Base-by-base conservation (phyloP, 2,113 vertebrate genomes). In the Phalacrocorax brasilianus region DNA sequence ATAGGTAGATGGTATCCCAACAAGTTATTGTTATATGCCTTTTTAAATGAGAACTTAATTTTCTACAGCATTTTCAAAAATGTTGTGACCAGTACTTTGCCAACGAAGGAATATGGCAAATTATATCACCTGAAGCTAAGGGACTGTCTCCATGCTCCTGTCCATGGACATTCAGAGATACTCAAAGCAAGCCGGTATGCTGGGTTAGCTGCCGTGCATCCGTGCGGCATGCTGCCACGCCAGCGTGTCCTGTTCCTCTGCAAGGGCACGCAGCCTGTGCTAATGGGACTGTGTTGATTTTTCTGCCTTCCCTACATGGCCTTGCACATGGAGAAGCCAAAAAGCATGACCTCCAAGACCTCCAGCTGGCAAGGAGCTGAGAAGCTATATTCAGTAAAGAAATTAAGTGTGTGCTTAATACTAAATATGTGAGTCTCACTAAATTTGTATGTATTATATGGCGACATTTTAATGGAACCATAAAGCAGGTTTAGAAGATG, bases 111-210 rank as follows among this genome's bases (percentile, higher is more conserved):
- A 20, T 1, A 40, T 5, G 14, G 6, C 8, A 59, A 80, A 58
- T 50, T 24, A 11, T 2, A 21, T 11, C 6, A 8, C 0, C 0
- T 27, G 49, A 88, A 56, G 30, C 11, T 30, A 33, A 67, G 11
- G 21, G 56, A 10, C 19, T 62, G 22, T 23, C 9, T 76, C 49
- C 33, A 12, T 0, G 0, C 0, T 20, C 42, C 74, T 0, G 0
- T 22, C 18, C 27, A 5, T 4, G 40, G 75, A 35, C 67, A n/a
- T 3, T 19, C 49, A 38, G 63, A 50, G 35, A 3, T 10, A 5
- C 10, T 50, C 59, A 53, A 19, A 50, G 33, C 33, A 33, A 35
- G 61, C 14, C 17, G 8, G 4, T 1, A 5, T n/a, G 20, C 52
- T 27, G 59, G 42, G 33, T 15, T 38, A 42, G 67, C 33, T 47